Conservation (phyloP, 1,140 invertebrate species). For the Solenopsis invicta region DNA sequence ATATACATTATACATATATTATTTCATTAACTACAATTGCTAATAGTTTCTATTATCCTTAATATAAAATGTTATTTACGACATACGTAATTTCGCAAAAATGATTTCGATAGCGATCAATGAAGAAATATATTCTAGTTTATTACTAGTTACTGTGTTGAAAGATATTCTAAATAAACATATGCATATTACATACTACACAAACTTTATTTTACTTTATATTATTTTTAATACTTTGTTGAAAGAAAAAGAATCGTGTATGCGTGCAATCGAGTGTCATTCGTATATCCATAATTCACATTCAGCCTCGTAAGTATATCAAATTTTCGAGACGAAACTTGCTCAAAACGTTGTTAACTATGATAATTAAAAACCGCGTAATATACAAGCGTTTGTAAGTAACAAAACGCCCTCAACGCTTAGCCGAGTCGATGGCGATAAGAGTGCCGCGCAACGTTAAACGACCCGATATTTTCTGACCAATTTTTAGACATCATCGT, state of each 20-base stretch:
- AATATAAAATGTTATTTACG: neutral
- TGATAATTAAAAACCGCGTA: conserved; percentile 31
- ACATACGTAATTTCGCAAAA: neutral
- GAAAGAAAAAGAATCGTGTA: neutral
- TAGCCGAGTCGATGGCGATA: neutral
- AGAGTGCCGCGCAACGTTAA: conserved; percentile 17
- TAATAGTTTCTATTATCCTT: neutral
- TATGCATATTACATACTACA: neutral
- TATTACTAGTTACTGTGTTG: neutral
- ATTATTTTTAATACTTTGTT: conserved; percentile 2
- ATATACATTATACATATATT: neutral
- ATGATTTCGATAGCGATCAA: neutral
- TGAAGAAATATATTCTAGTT: neutral
- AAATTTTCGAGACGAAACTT: conserved; percentile 51
- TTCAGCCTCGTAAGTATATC: conserved; percentile 23
- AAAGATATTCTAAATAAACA: neutral
- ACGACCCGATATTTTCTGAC: conserved; percentile 58
- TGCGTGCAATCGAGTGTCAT: neutral
- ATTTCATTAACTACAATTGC: neutral
- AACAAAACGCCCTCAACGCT: conserved; percentile 26
- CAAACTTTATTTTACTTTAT: neutral
- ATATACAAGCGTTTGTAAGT: conserved; percentile 12
- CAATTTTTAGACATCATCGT: conserved; percentile 47
- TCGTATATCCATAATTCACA: conserved; percentile 25
- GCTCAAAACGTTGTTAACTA: conserved; percentile 60